Conservation (phyloP, 2,888 invertebrate species). For the Dryadula phaetusa region DNA sequence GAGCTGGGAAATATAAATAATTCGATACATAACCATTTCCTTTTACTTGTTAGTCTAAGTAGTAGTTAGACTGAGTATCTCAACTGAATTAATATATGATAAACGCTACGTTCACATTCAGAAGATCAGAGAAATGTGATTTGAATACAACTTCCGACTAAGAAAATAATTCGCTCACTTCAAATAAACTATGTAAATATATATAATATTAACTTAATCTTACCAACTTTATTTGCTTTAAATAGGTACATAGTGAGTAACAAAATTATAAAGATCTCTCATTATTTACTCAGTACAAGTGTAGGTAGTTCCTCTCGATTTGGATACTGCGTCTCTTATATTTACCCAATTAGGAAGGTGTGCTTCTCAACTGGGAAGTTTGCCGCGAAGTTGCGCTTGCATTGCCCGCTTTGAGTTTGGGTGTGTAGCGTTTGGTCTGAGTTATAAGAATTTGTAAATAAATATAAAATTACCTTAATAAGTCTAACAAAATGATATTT, state of each 20-base stretch:
- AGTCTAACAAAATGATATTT: too few species aligned
- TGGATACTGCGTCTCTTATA: slow-evolving; percentile 54
- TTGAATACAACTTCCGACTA: neutral
- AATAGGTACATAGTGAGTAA: neutral
- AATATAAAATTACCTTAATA: too few species aligned
- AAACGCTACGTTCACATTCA: neutral
- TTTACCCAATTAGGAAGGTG: slow-evolving; percentile 78
- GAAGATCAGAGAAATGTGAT: neutral
- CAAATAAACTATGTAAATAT: neutral
- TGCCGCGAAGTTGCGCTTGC: slow-evolving; percentile 65
- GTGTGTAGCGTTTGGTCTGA: slow-evolving; percentile 46
- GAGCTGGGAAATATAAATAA: too few species aligned
- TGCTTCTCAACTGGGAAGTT: slow-evolving; percentile 66
- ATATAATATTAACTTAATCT: slow-evolving; percentile 7
- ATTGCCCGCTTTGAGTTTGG: slow-evolving; percentile 63
- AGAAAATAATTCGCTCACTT: slow-evolving; percentile 1
- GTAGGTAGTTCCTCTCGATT: slow-evolving; percentile 33
- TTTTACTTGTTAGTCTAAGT: neutral
- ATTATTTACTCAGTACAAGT: slow-evolving; percentile 3
- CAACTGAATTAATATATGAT: neutral
- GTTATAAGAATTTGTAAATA: slow-evolving; percentile 34
- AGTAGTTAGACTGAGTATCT: neutral
- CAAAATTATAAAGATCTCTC: slow-evolving; percentile 27
- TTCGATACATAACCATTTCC: too few species aligned
- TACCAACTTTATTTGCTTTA: neutral